A percentile compares a stretch with the other conserved stretches of the same genome.
These are phyloP conservation scores for Echinometra lucunter DNA, from an alignment of 53 echinoderm and acorn worm genomes.

Conservation along the genomic window DNA sequence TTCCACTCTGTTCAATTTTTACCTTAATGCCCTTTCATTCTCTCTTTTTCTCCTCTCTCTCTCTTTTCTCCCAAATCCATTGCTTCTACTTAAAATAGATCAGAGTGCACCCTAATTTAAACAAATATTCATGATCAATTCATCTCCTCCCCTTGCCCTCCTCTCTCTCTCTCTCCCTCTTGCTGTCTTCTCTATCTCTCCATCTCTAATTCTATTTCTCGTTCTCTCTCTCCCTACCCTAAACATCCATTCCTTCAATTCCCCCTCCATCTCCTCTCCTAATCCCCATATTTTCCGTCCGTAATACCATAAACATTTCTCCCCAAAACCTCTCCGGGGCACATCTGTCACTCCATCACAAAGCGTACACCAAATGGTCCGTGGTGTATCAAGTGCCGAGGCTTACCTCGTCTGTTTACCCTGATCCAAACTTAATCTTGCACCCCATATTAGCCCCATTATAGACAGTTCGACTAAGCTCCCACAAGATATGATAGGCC, in stretches of 20 bases:
- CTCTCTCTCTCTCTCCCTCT: neutral
- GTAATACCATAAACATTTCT: constrained; percentile 47
- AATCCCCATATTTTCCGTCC: constrained; percentile 48
- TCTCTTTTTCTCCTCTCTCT: neutral
- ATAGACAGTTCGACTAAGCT: neutral
- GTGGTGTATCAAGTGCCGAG: constrained; percentile 37
- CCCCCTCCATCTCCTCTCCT: neutral
- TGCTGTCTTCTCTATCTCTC: neutral
- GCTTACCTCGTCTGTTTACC: constrained; percentile 53
- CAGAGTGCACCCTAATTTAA: no score
- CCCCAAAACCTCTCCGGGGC: constrained; percentile 46
- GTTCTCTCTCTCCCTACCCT: neutral
- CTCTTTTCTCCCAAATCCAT: neutral
- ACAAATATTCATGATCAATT: neutral
- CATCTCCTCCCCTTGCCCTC: neutral
- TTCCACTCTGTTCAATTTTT: neutral
- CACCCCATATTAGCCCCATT: constrained; percentile 12
- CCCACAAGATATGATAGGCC: neutral
- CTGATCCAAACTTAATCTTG: constrained; percentile 43
- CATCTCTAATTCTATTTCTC: neutral
- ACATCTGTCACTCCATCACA: constrained; percentile 40
- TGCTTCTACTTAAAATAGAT: no score
- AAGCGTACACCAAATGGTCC: constrained; percentile 48
- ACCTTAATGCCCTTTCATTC: neutral
- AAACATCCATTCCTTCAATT: neutral